Evolutionary conservation across 2,113 vertebrate species (phyloP).

Genomic region (Genyomyrus donnyi): DNA sequence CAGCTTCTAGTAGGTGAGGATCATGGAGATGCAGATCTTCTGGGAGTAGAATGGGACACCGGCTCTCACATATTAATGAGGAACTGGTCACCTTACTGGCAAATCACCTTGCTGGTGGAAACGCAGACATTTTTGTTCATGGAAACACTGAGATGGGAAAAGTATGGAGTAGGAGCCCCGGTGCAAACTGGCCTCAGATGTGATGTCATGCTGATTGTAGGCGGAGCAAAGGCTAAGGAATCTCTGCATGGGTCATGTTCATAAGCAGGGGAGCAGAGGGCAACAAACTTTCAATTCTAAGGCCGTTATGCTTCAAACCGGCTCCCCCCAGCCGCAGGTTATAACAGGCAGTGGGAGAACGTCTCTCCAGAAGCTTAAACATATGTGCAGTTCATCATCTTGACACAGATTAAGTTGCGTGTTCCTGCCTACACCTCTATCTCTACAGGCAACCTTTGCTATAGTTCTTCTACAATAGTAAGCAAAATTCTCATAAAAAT

Average conservation of each 20-base stretch:
- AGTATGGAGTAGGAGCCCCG: background rate
- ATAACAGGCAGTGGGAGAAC: slow-evolving; percentile 8
- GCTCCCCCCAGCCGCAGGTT: slow-evolving; percentile 2
- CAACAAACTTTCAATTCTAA: background rate
- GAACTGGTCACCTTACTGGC: background rate
- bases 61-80: background rate
- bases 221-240: background rate
- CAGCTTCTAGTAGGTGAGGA: background rate
- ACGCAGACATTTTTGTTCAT: background rate
- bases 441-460: background rate
- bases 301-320: background rate
- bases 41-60: background rate
- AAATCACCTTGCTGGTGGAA: background rate
- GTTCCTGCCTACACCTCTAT: background rate
- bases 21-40: background rate
- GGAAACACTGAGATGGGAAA: background rate
- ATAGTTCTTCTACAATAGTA: background rate
- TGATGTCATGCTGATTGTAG: background rate
- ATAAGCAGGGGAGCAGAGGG: background rate
- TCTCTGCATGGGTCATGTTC: background rate
- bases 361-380: background rate
- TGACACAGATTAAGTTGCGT: background rate
- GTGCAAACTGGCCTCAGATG: background rate
- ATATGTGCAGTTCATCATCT: slow-evolving; percentile 1
- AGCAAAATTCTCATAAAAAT: background rate